Base-by-base conservation (phyloP, 1,140 invertebrate genomes). In the Trichomalopsis sarcophagae region DNA sequence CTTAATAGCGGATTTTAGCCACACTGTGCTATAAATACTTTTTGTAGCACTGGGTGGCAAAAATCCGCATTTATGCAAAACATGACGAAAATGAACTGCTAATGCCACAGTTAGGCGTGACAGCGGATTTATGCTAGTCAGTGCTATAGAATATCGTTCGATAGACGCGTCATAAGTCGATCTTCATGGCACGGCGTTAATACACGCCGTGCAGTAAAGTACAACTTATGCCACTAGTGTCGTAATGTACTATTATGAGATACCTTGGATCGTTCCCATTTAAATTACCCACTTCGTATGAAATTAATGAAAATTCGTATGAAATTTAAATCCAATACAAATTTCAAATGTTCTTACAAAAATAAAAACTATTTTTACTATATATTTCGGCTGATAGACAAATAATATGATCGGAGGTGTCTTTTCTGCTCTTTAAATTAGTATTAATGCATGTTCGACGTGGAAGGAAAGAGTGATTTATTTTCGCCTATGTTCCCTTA, bases 401-500 rank as follows among this genome's bases (percentile, higher is more conserved):
- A n/a, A 69, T 21, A 80, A 80, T 1, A 23, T 6, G 13, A 68
- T 68, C 78, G 69, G 23, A 68, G n/a, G 27, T n/a, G n/a, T 69
- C 10, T 81, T 50, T 50, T 7, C 78, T n/a, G 62, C 36, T 68
- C 44, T 80, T 87, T 84, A 84, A 78, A 82, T 85, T 84, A 84
- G 81, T 71, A 85, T 87, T 89, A 88, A 76, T 87, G 87, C 88
- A 89, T 89, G 88, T n/a, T 55, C 73, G 62, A 40, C 40, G 30
- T 81, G 73, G 30, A 74, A 71, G n/a, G 50, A 75, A 69, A 87
- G 83, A 83, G n/a, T 23, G 33, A 44, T 74, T 36, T 79, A 44
- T 84, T 62, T 62, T 62, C 2, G 50, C 50, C 17, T 10, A 55
- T n/a, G 6, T n/a, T 5, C 21, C 21, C 21, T 7, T 6, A n/a